Evolutionary conservation across 2,888 invertebrate species (phyloP).

Genomic region (Eugnorisma glareosa): DNA sequence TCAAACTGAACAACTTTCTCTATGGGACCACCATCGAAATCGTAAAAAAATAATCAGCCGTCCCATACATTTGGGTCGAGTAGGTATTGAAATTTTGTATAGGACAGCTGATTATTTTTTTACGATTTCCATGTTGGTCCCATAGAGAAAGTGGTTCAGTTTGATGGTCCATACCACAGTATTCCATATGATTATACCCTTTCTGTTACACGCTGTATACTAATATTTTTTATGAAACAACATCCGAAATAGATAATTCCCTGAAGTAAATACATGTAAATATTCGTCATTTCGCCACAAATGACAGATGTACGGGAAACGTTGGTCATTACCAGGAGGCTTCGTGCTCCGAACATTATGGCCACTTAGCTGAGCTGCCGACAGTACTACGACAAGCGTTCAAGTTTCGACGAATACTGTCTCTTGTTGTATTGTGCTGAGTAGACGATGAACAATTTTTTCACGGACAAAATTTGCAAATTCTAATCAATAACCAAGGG

Average conservation of each 20-base stretch:
- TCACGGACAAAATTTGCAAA: neutral
- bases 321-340: slow-evolving; percentile 59
- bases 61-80: too few relatives aligned
- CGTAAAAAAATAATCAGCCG: too few relatives aligned
- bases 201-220: too few relatives aligned
- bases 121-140: too few relatives aligned
- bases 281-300: slow-evolving; percentile 51
- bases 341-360: slow-evolving; percentile 56
- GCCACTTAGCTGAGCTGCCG: slow-evolving; percentile 60
- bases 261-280: slow-evolving; percentile 26
- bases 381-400: slow-evolving; percentile 33
- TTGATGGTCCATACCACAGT: too few relatives aligned
- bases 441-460: neutral
- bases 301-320: slow-evolving; percentile 47
- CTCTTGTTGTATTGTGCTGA: slow-evolving; percentile 13
- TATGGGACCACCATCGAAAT: too few relatives aligned
- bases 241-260: slow-evolving; percentile 11
- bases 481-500: neutral
- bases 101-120: too few relatives aligned
- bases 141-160: too few relatives aligned
- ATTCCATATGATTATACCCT: too few relatives aligned
- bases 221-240: neutral
- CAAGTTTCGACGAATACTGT: slow-evolving; percentile 20
- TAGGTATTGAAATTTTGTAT: too few relatives aligned
- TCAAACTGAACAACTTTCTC: too few relatives aligned